A percentile compares a stretch with the other conserved stretches of the same genome.
phyloP scores from a whole-genome alignment of 2,888 invertebrate genomes.

The Diplolepis rosae region DNA sequence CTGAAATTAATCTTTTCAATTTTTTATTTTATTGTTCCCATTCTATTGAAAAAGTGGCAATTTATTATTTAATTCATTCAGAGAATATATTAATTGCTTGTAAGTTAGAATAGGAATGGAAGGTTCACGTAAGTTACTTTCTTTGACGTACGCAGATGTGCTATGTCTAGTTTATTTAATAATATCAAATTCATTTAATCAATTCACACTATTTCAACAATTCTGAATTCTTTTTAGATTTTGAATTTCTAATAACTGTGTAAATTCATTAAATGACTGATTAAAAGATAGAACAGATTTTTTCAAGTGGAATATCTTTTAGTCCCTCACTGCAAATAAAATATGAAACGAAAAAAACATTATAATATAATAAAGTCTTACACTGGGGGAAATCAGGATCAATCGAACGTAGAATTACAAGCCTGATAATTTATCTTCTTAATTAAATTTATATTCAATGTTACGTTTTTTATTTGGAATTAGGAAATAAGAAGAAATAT shows the following conservation, averaged over 20 bases:
- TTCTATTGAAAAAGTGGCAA: not conserved
- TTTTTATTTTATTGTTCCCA: slow-evolving; percentile 4
- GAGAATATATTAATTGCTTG: not conserved
- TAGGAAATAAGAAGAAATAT: too few species aligned
- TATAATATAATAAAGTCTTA: not conserved
- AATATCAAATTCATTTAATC: not conserved
- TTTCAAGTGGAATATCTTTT: not conserved
- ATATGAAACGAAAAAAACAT: not conserved
- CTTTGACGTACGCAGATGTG: slow-evolving; percentile 4
- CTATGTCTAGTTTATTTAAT: not conserved
- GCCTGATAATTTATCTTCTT: not conserved
- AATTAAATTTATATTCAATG: too few species aligned
- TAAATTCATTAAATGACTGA: slow-evolving; percentile 1
- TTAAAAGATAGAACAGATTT: not conserved
- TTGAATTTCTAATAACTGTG: not conserved
- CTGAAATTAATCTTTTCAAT: not conserved
- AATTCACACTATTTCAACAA: not conserved
- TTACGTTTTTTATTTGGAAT: too few species aligned
- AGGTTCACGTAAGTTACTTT: slow-evolving; percentile 16
- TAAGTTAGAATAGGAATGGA: slow-evolving; percentile 1
- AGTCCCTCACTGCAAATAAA: slow-evolving; percentile 1
- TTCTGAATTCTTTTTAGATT: not conserved
- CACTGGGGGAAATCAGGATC: not conserved
- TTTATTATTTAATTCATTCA: not conserved
- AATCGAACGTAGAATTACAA: not conserved